Evolutionary conservation across 1,140 invertebrate species (phyloP).

Genomic region (Papilio aristodemus): DNA sequence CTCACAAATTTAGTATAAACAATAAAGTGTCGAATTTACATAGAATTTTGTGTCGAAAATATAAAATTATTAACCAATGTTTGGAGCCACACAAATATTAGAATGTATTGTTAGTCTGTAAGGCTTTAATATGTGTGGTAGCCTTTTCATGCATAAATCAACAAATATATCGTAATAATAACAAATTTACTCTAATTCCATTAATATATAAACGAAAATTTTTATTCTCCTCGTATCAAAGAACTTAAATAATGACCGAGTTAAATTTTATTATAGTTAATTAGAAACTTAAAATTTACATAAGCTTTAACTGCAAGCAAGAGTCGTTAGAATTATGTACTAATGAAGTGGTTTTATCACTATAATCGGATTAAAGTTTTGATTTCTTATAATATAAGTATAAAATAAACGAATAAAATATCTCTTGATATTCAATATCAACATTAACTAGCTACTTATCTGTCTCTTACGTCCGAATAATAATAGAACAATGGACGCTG

Average conservation of each 20-base stretch:
- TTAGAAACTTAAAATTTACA: not conserved
- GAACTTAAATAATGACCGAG: not conserved
- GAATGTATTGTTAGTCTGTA: too few species aligned
- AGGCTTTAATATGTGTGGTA: too few species aligned
- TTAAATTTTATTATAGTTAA: not conserved
- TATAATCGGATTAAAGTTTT: not conserved
- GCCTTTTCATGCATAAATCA: not conserved
- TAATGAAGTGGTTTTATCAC: not conserved
- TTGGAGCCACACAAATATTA: too few species aligned
- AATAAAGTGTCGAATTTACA: too few species aligned
- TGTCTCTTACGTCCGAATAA: not conserved
- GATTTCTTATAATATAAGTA: not conserved
- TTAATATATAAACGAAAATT: conserved; percentile 1
- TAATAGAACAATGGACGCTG: too few species aligned
- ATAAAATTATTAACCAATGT: too few species aligned
- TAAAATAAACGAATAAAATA: not conserved
- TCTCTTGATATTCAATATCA: not conserved
- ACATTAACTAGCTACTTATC: not conserved
- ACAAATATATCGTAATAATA: not conserved
- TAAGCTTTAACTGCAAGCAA: not conserved
- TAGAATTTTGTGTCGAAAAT: too few species aligned
- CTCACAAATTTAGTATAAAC: too few species aligned
- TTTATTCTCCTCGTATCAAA: not conserved
- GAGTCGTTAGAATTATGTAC: not conserved
- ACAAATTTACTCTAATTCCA: not conserved